These are phyloP conservation scores for Drosophila lacteicornis DNA, from an alignment of 1,140 invertebrate genomes.

Conservation along the genomic window DNA sequence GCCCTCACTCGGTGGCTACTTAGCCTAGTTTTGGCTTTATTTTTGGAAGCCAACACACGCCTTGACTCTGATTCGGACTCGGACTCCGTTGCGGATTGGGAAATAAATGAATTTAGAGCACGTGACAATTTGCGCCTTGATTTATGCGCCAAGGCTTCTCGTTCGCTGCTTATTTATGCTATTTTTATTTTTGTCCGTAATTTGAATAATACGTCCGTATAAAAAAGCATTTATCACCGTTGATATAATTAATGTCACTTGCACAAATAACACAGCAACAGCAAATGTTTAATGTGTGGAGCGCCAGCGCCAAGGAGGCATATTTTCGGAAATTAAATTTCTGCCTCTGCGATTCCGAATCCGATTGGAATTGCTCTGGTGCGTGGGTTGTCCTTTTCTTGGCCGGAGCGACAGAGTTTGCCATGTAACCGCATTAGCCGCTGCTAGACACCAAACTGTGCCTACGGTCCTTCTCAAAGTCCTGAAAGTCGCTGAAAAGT, in stretches of 20 bases:
- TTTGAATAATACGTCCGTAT: conserved; percentile 73
- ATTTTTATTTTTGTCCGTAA: conserved; percentile 35
- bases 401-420: conserved; percentile 7
- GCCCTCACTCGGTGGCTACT: conserved; percentile 36
- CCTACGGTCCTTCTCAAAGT: conserved; percentile 48
- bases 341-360: conserved; percentile 5
- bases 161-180: conserved; percentile 53
- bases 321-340: conserved; percentile 55
- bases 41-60: conserved; percentile 42
- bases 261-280: conserved; percentile 23
- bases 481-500: conserved; percentile 47
- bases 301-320: conserved; percentile 38
- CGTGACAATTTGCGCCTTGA: conserved; percentile 67
- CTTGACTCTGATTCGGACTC: conserved; percentile 51
- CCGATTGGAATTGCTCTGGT: background rate
- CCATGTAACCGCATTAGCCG: conserved; percentile 68
- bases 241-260: conserved; percentile 74
- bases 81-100: conserved; percentile 6
- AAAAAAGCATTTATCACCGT: conserved; percentile 74
- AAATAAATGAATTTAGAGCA: conserved; percentile 80
- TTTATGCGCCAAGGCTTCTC: conserved; percentile 48
- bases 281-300: conserved; percentile 24
- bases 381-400: conserved; percentile 5
- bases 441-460: conserved; percentile 60
- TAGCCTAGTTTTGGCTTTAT: conserved; percentile 61